A percentile compares a stretch with the other conserved stretches of the same genome.
These are phyloP conservation scores for Istiophorus platypterus DNA, from an alignment of 2,113 vertebrate species.

Conservation along the genomic window DNA sequence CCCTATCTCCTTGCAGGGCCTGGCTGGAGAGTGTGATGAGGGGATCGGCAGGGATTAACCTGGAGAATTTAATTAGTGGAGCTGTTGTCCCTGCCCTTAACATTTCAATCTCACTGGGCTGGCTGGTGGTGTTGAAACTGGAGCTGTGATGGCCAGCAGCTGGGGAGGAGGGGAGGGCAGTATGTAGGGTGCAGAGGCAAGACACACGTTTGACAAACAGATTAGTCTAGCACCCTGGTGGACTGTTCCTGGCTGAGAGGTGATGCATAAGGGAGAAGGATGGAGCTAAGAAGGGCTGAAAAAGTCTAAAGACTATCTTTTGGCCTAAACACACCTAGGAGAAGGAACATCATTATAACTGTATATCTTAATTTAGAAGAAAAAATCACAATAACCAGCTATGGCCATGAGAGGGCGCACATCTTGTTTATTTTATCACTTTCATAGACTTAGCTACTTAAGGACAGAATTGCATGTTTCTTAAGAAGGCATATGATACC, in stretches of 20 bases:
- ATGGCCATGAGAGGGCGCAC: conserved; percentile 19
- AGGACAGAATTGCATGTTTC: too few species aligned
- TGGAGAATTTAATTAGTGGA: conserved; percentile 97
- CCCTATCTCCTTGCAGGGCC: conserved; percentile 59
- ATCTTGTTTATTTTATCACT: neutral
- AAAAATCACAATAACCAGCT: conserved; percentile 1
- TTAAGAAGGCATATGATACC: neutral
- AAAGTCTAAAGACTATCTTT: neutral
- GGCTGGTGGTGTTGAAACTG: conserved; percentile 60
- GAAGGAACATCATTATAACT: neutral
- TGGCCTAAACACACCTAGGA: neutral
- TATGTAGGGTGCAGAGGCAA: conserved; percentile 48
- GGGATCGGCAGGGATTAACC: conserved; percentile 93
- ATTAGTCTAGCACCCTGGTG: conserved; percentile 68
- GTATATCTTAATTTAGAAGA: neutral
- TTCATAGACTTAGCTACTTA: neutral
- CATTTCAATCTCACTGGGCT: conserved; percentile 91
- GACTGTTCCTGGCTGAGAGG: conserved; percentile 39
- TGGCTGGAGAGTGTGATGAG: conserved; percentile 79
- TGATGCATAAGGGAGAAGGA: conserved; percentile 9
- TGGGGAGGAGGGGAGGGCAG: conserved; percentile 36
- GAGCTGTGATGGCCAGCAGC: conserved; percentile 73
- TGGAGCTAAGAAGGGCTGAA: conserved; percentile 7
- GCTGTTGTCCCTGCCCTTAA: conserved; percentile 89
- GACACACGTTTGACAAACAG: conserved; percentile 77